Evolutionary conservation across 2,888 invertebrate genomes (phyloP).

Genomic region (Ornithoptera alexandrae): DNA sequence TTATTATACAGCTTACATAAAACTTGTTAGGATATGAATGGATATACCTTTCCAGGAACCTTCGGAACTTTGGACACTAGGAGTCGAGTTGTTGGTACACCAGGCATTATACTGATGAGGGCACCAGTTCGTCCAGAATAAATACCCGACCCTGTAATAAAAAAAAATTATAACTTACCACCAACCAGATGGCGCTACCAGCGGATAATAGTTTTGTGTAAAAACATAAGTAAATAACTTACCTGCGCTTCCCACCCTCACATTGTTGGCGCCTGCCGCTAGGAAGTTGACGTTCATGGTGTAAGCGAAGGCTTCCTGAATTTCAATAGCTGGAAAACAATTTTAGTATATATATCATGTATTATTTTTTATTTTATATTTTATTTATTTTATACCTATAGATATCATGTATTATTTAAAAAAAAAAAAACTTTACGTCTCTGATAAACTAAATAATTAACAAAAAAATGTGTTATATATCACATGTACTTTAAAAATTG

Average conservation of each 20-base stretch:
- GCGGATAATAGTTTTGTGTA: neutral
- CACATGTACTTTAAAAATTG: too few species aligned
- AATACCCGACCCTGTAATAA: conserved; percentile 84
- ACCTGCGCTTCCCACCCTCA: conserved; percentile 79
- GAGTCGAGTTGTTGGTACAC: conserved; percentile 58
- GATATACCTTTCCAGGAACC: conserved; percentile 62
- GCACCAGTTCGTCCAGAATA: conserved; percentile 80
- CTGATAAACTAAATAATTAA: too few species aligned
- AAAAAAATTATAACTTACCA: neutral
- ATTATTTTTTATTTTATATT: too few species aligned
- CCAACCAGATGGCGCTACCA: too few species aligned
- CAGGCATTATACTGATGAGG: conserved; percentile 69
- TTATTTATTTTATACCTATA: too few species aligned
- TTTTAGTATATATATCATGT: neutral
- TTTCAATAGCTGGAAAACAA: conserved; percentile 78
- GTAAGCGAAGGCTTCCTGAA: conserved; percentile 85
- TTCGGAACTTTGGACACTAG: conserved; percentile 73
- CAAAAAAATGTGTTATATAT: too few species aligned
- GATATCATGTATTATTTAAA: too few species aligned
- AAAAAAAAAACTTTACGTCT: too few species aligned
- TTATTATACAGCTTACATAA: neutral
- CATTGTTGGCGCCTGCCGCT: conserved; percentile 85
- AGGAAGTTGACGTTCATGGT: conserved; percentile 84
- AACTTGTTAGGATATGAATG: neutral
- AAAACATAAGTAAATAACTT: conserved; percentile 23